Base-by-base conservation (phyloP, 2,797 vertebrate genomes). In the Heteromormyrus szaboi region DNA sequence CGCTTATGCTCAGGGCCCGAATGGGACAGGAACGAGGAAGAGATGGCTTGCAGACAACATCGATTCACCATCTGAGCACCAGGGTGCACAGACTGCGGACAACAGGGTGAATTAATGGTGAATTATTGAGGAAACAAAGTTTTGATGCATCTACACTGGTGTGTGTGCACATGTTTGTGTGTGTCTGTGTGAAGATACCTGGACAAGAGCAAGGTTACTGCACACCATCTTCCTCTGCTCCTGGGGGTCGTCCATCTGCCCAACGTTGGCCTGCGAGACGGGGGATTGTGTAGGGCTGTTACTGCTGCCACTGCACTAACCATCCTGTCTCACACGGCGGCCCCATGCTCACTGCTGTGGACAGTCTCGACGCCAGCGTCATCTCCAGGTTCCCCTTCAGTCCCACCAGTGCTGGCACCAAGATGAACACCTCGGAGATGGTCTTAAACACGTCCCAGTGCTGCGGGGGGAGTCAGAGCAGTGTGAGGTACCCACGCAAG, bases 361-460 rank as follows among this genome's bases (percentile, higher is more conserved):
- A 99, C 89, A 99, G 96, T 89, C 98, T 95, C 62, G 97, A 98
- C 0, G 98, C 97, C 93, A 99, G 91, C 0, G 97, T 99, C 98
- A 99, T 99, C 93, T 99, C 97, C 91, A 99, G 96, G 93, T 99
- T 99, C 50, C 98, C 98, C 93, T 99, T 99, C 93, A 99, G 96
- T 29, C 98, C 98, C 91, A 99, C 95, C 89, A 99, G 92, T 29
- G 97, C 97, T 17, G 97, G 98, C 89, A 98, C 97, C 94, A 99
- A 91, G 85, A 98, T 98, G 89, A 99, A 96, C 81, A 98, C 94
- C 90, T 97, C 97, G 0, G 97, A 95, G 51, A 98, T 96, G 62
- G 96, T 96, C 89, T 89, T 93, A 92, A 99, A 98, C 89, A 98
- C 97, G 0, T 96, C 94, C 98, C 98, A 99, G 93, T 98, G 97